These are phyloP conservation scores for Brachionus calyciflorus DNA, from an alignment of 1,140 invertebrate species.

Conservation along the genomic window DNA sequence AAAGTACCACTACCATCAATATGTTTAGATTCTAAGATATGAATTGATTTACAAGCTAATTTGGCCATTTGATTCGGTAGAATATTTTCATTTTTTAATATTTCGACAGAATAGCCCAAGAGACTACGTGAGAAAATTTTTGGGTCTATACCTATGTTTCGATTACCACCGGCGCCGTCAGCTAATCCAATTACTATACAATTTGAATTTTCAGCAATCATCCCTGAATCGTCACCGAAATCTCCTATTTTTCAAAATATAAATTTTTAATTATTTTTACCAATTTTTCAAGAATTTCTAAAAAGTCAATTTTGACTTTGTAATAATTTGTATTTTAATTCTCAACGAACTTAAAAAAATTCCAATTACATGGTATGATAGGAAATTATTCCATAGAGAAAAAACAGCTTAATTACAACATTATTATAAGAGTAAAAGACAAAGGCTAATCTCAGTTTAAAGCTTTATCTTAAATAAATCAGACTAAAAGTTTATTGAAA, in stretches of 20 bases:
- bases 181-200: slow-evolving; percentile 43
- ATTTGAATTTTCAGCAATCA: slow-evolving; percentile 28
- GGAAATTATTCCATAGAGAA: too few relatives aligned
- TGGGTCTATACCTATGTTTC: slow-evolving; percentile 44
- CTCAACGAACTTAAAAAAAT: background rate
- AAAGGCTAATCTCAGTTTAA: too few relatives aligned
- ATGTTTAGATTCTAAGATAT: slow-evolving; percentile 20
- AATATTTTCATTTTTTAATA: slow-evolving; percentile 19
- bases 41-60: slow-evolving; percentile 20
- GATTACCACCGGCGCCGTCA: slow-evolving; percentile 46
- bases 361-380: background rate
- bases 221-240: slow-evolving; percentile 47
- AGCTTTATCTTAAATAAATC: too few relatives aligned
- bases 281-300: too few relatives aligned
- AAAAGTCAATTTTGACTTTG: too few relatives aligned
- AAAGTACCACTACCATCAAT: slow-evolving; percentile 45
- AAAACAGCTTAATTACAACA: too few relatives aligned
- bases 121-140: slow-evolving; percentile 31
- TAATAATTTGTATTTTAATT: too few relatives aligned
- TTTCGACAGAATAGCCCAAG: slow-evolving; percentile 14
- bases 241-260: too few relatives aligned
- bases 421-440: too few relatives aligned
- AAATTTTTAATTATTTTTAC: too few relatives aligned
- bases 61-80: slow-evolving; percentile 31
- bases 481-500: too few relatives aligned